Evolutionary conservation across 2,888 invertebrate species (phyloP).

Genomic region (Drosophila trichaetosa): DNA sequence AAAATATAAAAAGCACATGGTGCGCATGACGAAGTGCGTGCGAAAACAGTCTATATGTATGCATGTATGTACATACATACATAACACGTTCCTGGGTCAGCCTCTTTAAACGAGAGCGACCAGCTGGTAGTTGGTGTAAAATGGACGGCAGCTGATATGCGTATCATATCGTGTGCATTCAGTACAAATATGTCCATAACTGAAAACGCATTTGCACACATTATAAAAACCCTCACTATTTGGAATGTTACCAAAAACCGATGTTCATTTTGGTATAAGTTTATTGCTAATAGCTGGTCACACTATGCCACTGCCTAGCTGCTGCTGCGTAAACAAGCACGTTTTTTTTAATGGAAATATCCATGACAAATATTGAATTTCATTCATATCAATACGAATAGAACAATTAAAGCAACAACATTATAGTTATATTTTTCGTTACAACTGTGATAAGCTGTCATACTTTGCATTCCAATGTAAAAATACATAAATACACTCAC

Average conservation of each 20-base stretch:
- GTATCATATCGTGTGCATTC: not conserved
- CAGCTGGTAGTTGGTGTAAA: constrained; percentile 34
- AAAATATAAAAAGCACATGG: constrained; percentile 80
- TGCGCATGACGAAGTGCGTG: constrained; percentile 76
- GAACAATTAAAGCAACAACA: not conserved
- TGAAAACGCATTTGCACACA: not conserved
- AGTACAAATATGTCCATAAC: not conserved
- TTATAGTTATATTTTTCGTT: not conserved
- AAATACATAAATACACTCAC: not conserved
- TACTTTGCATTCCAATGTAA: not conserved
- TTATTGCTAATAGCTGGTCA: constrained; percentile 33
- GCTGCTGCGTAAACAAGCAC: constrained; percentile 68
- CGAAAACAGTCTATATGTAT: constrained; percentile 11
- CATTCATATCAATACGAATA: not conserved
- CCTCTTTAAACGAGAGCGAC: constrained; percentile 28
- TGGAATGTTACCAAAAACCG: not conserved
- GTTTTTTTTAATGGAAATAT: constrained; percentile 52
- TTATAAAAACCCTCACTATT: not conserved
- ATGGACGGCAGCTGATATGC: constrained; percentile 13
- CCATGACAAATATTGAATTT: constrained; percentile 5
- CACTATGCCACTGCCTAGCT: constrained; percentile 24
- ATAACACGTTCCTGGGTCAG: constrained; percentile 46
- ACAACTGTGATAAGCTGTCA: not conserved
- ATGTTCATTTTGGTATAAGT: constrained; percentile 13
- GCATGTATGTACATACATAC: not conserved